Percentiles rank a stretch among this genome's conserved stretches.
Conservation (phyloP, 1,140 invertebrate species). For the Leptoteleia sp. region DNA sequence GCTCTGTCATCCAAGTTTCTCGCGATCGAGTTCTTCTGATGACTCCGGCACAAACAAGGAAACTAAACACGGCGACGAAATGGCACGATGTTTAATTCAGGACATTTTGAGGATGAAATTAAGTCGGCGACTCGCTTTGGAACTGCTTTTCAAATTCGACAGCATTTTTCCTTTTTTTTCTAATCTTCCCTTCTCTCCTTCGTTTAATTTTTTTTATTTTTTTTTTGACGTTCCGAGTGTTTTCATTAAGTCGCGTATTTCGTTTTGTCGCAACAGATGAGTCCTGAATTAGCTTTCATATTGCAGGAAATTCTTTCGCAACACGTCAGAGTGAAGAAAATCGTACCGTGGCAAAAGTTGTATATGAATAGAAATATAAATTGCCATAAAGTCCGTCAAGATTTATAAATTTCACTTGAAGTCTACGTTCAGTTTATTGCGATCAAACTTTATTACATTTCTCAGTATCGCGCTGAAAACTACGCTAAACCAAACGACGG, state of each 20-base stretch:
- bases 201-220: too few relatives aligned
- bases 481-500: too few relatives aligned
- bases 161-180: slow-evolving; percentile 1
- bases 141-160: slow-evolving; percentile 27
- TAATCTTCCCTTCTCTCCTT: background rate
- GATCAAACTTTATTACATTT: too few relatives aligned
- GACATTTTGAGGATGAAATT: slow-evolving; percentile 14
- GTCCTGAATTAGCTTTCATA: slow-evolving; percentile 35
- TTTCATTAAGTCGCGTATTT: slow-evolving; percentile 36
- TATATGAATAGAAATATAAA: slow-evolving; percentile 14
- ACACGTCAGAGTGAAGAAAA: slow-evolving; percentile 2
- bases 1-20: slow-evolving; percentile 21
- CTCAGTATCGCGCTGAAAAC: too few relatives aligned
- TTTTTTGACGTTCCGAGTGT: slow-evolving; percentile 12
- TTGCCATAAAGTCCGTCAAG: background rate
- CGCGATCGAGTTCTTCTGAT: slow-evolving; percentile 35
- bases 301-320: slow-evolving; percentile 13
- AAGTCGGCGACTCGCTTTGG: slow-evolving; percentile 15
- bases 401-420: slow-evolving; percentile 16
- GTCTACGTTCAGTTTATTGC: too few relatives aligned
- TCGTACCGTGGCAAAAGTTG: background rate
- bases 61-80: slow-evolving; percentile 31
- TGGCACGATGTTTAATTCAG: slow-evolving; percentile 37
- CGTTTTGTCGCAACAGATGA: slow-evolving; percentile 26
- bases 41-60: slow-evolving; percentile 33